Evolutionary conservation across 2,797 vertebrate species (phyloP).

Genomic region (Staurois parvus): DNA sequence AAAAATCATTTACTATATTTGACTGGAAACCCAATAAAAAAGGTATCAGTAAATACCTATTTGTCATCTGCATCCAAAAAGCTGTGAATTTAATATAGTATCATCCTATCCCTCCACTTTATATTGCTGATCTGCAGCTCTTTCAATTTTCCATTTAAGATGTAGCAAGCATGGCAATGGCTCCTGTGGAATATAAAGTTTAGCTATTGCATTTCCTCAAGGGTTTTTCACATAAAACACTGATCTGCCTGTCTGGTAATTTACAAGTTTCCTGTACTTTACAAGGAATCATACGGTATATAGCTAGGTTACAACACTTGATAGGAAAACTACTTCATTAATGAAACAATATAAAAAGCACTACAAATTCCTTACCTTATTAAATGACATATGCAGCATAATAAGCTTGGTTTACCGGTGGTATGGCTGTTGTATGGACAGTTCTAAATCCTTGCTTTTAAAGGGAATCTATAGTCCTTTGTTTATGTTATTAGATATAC

Average conservation of each 20-base stretch:
- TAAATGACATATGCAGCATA: no score
- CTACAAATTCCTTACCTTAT: neutral
- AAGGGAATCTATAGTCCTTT: no score
- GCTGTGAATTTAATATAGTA: constrained; percentile 35
- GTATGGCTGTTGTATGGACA: no score
- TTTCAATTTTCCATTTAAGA: constrained; percentile 35
- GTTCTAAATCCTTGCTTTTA: no score
- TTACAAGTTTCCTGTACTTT: neutral
- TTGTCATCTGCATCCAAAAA: constrained; percentile 44
- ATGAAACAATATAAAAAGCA: neutral
- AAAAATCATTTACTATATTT: constrained; percentile 32
- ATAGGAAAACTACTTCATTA: neutral
- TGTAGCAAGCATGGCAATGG: constrained; percentile 13
- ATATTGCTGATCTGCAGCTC: constrained; percentile 22
- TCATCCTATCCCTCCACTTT: constrained; percentile 21
- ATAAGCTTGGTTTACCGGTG: no score
- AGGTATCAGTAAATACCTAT: constrained; percentile 31
- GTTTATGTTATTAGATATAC: no score
- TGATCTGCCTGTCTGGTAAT: neutral
- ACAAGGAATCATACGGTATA: neutral
- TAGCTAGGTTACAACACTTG: no score
- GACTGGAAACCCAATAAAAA: constrained; percentile 24
- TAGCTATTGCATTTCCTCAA: constrained; percentile 12
- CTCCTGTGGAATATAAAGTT: constrained; percentile 1
- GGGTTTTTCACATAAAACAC: neutral